Percentiles rank a stretch among this genome's conserved stretches.
phyloP scores from a whole-genome alignment of 1,140 invertebrate genomes.

The Pinna nobilis region DNA sequence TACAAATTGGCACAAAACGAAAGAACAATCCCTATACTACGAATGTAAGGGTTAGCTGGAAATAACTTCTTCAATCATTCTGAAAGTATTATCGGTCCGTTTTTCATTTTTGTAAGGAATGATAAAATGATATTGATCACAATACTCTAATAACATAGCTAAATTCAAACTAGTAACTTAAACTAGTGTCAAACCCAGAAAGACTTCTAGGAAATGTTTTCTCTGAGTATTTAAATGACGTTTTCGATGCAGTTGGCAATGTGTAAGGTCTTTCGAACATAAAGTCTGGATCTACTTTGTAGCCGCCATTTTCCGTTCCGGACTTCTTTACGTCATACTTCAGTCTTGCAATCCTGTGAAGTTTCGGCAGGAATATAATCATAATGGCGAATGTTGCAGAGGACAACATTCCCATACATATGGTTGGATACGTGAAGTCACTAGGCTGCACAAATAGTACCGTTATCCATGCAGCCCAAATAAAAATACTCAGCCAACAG shows the following conservation, averaged over 20 bases:
- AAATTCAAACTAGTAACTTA: constrained; percentile 63
- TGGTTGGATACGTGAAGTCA: constrained; percentile 76
- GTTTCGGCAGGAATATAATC: constrained; percentile 78
- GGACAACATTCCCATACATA: constrained; percentile 78
- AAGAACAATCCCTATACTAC: too few relatives aligned
- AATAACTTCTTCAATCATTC: too few relatives aligned
- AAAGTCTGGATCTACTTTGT: constrained; percentile 66
- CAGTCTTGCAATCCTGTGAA: constrained; percentile 77
- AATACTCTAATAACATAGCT: background rate
- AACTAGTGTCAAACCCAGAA: constrained; percentile 60
- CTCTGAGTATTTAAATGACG: constrained; percentile 53
- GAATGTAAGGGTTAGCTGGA: too few relatives aligned
- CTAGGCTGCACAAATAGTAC: constrained; percentile 75
- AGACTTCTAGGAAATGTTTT: constrained; percentile 60
- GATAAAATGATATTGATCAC: too few relatives aligned
- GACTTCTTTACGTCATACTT: constrained; percentile 62
- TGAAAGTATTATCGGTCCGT: too few relatives aligned
- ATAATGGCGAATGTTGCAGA: constrained; percentile 78
- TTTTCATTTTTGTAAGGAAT: too few relatives aligned
- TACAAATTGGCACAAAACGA: too few relatives aligned
- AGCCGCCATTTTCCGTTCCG: constrained; percentile 46
- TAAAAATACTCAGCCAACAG: constrained; percentile 73
- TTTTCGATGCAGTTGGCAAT: constrained; percentile 58
- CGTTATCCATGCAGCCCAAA: constrained; percentile 78
- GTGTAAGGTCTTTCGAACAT: constrained; percentile 67